phyloP scores from a whole-genome alignment of 2,888 invertebrate genomes.

The Lamellibrachia satsuma region DNA sequence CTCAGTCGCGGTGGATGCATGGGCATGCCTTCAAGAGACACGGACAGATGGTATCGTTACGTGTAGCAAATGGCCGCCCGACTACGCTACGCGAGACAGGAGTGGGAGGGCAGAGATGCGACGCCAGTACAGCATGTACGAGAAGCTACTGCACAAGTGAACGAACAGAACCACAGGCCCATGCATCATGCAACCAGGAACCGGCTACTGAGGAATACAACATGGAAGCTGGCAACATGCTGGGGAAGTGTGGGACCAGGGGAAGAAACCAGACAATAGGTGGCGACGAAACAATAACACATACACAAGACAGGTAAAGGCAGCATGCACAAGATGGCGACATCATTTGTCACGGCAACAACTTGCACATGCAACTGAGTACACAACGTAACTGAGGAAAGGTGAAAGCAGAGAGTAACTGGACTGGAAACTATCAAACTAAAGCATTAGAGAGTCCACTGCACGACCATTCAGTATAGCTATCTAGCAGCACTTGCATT shows the following conservation, averaged over 20 bases:
- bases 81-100: background rate
- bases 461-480: background rate
- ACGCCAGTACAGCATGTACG: background rate
- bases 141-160: background rate
- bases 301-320: background rate
- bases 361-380: background rate
- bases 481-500: background rate
- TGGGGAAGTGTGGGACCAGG: background rate
- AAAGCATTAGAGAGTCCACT: background rate
- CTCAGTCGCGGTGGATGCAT: constrained; percentile 51
- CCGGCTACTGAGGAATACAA: background rate
- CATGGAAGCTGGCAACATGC: background rate
- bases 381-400: background rate
- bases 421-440: background rate
- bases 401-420: background rate
- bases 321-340: background rate
- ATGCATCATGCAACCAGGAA: background rate
- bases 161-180: background rate
- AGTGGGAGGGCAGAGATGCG: background rate
- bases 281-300: background rate
- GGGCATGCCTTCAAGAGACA: constrained; percentile 52
- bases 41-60: background rate
- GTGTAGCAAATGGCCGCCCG: background rate
- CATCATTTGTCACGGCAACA: background rate
- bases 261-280: background rate